Base-by-base conservation (phyloP, 2,797 vertebrate species). In the Lithobates pipiens region DNA sequence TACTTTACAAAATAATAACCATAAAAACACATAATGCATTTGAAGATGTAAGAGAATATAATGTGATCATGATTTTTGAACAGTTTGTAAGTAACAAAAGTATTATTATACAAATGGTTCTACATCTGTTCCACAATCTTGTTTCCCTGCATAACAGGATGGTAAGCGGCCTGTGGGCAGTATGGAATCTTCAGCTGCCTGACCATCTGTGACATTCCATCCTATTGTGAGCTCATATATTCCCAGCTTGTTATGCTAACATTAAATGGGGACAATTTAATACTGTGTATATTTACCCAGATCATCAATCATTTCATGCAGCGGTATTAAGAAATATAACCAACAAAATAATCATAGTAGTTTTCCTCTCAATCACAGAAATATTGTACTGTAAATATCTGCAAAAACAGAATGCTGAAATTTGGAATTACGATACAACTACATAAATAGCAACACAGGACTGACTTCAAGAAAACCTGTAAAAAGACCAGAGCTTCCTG, bases 141-240 rank as follows among this genome's bases (percentile, higher is more conserved):
- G 39, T 73, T 74, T 85, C 76, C 71, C 34, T 74, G 46, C 71
- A 73, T 79, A 85, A 85, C 83, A 85, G 83, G 57, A 85, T 79
- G 83, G 83, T 85, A 65, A 79, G 83, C 76, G 57, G 83, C 83
- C 83, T 85, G 76, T 85, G 83, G 83, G 83, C 83, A 85, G 74
- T 85, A 79, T 79, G 70, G 32, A 74, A 68, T 79, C 76, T 85
- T 79, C 76, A 85, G 73, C 68, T 77, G 54, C 69, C 54, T 74
- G 83, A 27, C 76, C 83, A 85, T 85, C 83, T 85, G 83, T 79
- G 83, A 73, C 83, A 85, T 79, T 85, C 39, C 61, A 80, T 78
- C 70, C 77, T 85, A 78, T 73, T 85, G 69, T 73, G 42, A 74
- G 83, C 65, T 39, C 63, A 50, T 83, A 83, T 25, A 76, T 77